Percentiles rank a stretch among this genome's conserved stretches.
phyloP scores from a whole-genome alignment of 2,797 vertebrate genomes.

The Karalla daura region DNA sequence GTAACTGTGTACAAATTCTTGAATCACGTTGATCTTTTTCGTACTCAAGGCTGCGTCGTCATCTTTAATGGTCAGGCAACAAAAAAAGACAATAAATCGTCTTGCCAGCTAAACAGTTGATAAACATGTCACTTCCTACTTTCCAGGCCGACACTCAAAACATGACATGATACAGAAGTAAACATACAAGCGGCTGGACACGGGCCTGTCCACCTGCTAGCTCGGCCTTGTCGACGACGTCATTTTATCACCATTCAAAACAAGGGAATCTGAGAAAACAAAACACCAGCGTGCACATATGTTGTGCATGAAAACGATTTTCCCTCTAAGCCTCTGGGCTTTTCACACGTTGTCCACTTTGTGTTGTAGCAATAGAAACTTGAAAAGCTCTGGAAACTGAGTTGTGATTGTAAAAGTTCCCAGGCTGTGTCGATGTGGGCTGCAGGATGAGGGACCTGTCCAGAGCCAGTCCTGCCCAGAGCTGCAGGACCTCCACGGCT shows the following conservation, averaged over 20 bases:
- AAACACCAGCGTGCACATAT: constrained; percentile 32
- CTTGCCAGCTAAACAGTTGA: constrained; percentile 31
- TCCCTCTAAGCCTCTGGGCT: constrained; percentile 17
- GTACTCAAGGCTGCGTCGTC: background rate
- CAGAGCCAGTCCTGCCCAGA: too few relatives aligned
- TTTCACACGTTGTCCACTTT: constrained; percentile 26
- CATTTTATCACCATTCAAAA: constrained; percentile 45
- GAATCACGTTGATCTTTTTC: constrained; percentile 19
- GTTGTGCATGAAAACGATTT: constrained; percentile 23
- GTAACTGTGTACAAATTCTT: constrained; percentile 34
- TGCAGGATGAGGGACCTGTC: too few relatives aligned
- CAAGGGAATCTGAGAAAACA: constrained; percentile 37
- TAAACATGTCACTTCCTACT: constrained; percentile 49
- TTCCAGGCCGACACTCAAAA: constrained; percentile 29
- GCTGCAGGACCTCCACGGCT: too few relatives aligned
- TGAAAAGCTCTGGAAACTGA: constrained; percentile 6
- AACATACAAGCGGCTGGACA: constrained; percentile 20
- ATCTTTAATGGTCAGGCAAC: constrained; percentile 10
- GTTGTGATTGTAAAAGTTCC: constrained; percentile 1
- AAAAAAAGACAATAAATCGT: constrained; percentile 33
- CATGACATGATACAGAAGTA: constrained; percentile 22
- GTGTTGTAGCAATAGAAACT: constrained; percentile 11
- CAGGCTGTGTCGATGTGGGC: background rate
- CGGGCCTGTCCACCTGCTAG: constrained; percentile 24
- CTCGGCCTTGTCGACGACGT: constrained; percentile 21